Evolutionary conservation across 2,113 vertebrate genomes (phyloP), one percentile per base, ranked within the genome.

Genomic region (Columba janthina): DNA sequence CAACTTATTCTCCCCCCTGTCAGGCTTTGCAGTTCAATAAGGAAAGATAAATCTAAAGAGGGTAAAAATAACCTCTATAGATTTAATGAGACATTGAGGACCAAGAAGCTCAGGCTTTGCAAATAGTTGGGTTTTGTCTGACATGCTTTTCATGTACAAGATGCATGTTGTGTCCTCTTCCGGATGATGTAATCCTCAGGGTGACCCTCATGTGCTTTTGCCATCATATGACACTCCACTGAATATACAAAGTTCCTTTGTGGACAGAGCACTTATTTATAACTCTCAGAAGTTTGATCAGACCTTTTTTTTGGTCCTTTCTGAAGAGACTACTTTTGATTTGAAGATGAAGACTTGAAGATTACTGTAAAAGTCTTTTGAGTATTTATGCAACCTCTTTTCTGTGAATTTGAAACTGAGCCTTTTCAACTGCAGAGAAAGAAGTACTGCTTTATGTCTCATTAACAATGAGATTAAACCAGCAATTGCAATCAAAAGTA

Each of bases 171-270:
- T 78, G 58, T 65, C 94, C 92, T 70, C 73, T 80, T 91, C 46
- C 0, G 2, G 78, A 87, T 97, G 91, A 93, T 62, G 57, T 88
- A 69, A 95, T 88, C 57, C 77, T 90, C 40, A 31, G 85, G 38
- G 56, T 95, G 94, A 87, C 80, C 67, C 61, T 90, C 93, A 82
- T 96, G 82, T 85, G 94, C 87, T 96, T 95, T 93, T 90, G 74
- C 89, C 90, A 89, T 96, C 96, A 88, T 90, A 87, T 87, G 94
- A 97, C 86, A 76, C 48, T 77, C 67, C 12, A 31, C 1, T 4
- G 76, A 65, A 77, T 83, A 70, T 72, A 96, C 85, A 93, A 56
- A 92, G 85, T 78, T 88, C 77, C 80, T 97, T 96, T 97, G 89
- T 97, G 56, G 22, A 57, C 31, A 72, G 64, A 61, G 31, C 42